These are phyloP conservation scores for Sclerodermus sp. DNA, from an alignment of 2,888 invertebrate genomes.

Conservation along the genomic window DNA sequence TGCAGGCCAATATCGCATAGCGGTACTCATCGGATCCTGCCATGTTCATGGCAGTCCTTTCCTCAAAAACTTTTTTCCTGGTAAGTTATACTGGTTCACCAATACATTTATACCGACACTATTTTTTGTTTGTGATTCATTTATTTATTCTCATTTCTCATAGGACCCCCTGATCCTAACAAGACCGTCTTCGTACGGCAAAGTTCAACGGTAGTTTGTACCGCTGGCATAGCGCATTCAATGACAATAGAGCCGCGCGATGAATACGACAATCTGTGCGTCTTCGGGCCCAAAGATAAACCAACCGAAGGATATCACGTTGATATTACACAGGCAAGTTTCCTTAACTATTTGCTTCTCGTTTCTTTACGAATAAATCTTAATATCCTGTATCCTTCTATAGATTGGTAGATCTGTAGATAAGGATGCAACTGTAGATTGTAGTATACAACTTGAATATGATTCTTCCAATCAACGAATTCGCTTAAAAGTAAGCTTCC, in stretches of 20 bases:
- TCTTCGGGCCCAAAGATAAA: conserved; percentile 64
- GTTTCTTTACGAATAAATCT: neutral
- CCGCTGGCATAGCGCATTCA: conserved; percentile 73
- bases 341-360: conserved; percentile 1
- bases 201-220: conserved; percentile 83
- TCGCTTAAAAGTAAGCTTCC: conserved; percentile 75
- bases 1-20: conserved; percentile 86
- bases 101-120: too few species aligned
- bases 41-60: conserved; percentile 86
- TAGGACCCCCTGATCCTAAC: conserved; percentile 79
- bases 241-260: conserved; percentile 90
- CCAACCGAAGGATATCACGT: conserved; percentile 63
- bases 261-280: conserved; percentile 84
- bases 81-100: too few species aligned
- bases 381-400: conserved; percentile 11
- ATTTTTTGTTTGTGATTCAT: too few species aligned
- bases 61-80: conserved; percentile 77
- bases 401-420: conserved; percentile 68
- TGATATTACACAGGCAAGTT: conserved; percentile 54
- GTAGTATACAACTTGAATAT: conserved; percentile 66
- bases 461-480: conserved; percentile 80
- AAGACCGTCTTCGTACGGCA: conserved; percentile 82
- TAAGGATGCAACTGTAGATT: conserved; percentile 62
- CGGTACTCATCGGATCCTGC: conserved; percentile 79
- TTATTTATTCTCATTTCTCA: too few species aligned